Percentiles rank a stretch among this genome's conserved stretches.
These are phyloP conservation scores for Dolichoris vasculosae DNA, from an alignment of 1,140 invertebrate genomes.

Conservation along the genomic window DNA sequence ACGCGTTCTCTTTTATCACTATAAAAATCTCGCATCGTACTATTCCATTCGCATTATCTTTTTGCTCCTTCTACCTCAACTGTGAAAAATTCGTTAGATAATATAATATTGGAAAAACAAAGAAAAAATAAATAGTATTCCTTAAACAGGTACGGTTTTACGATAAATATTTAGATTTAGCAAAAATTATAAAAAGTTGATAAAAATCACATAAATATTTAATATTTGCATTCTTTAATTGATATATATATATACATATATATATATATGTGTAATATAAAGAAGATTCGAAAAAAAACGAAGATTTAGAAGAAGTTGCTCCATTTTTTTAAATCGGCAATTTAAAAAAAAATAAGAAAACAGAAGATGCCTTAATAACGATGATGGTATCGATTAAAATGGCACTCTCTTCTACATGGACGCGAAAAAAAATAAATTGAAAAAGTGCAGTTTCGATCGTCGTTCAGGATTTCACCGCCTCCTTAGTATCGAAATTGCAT, in stretches of 20 bases:
- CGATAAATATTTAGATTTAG: conserved; percentile 56
- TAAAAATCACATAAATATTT: conserved; percentile 57
- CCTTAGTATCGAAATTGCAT: background rate
- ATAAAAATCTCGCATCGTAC: background rate
- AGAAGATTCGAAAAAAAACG: background rate
- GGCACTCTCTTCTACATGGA: background rate
- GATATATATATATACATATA: too few relatives aligned
- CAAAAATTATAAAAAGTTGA: conserved; percentile 52
- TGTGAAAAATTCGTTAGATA: conserved; percentile 59
- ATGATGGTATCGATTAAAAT: background rate
- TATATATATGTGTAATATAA: conserved; percentile 9
- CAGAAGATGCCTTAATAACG: background rate
- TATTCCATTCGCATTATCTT: background rate
- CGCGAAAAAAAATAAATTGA: background rate
- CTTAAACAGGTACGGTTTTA: conserved; percentile 71
- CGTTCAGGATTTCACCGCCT: background rate
- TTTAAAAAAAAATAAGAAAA: background rate
- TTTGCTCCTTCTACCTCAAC: background rate
- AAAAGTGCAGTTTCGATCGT: conserved; percentile 19
- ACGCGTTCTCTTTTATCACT: conserved; percentile 57
- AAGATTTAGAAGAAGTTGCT: background rate
- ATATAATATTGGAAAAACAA: conserved; percentile 47
- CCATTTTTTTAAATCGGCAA: background rate
- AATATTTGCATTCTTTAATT: conserved; percentile 31
- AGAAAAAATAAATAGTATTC: conserved; percentile 71